Evolutionary conservation across 2,113 vertebrate genomes (phyloP).

Genomic region (Oryctolagus cuniculus): DNA sequence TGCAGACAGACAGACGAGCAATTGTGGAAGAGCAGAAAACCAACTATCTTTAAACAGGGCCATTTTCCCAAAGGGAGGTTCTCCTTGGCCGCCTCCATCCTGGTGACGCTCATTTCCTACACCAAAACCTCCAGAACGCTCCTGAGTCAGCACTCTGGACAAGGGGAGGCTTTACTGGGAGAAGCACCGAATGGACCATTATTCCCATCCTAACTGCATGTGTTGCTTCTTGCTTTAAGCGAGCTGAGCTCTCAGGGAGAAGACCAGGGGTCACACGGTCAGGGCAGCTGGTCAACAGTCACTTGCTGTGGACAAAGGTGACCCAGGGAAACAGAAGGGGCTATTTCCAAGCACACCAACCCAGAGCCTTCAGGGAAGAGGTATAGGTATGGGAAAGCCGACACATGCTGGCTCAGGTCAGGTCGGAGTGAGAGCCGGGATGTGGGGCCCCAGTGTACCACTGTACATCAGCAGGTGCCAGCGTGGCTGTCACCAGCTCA

Average conservation of each 20-base stretch:
- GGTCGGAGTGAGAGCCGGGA: accelerated
- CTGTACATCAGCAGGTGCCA: neutral
- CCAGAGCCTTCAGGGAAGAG: neutral
- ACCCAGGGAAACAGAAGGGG: neutral
- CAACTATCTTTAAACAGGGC: slow-evolving; percentile 18
- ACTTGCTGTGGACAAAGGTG: neutral
- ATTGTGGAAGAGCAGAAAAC: slow-evolving; percentile 24
- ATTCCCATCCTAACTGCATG: neutral
- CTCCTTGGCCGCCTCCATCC: slow-evolving; percentile 49
- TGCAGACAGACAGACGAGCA: neutral
- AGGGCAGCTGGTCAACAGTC: neutral
- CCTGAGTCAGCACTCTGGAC: slow-evolving; percentile 71
- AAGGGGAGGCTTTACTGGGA: slow-evolving; percentile 65
- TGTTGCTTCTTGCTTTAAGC: slow-evolving; percentile 19
- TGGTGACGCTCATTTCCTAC: slow-evolving; percentile 46
- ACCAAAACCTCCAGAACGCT: slow-evolving; percentile 73
- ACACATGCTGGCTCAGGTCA: neutral
- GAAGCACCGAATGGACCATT: slow-evolving; percentile 29
- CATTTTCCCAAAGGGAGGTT: slow-evolving; percentile 47
- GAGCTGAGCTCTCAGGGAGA: slow-evolving; percentile 3
- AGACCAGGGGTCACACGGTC: neutral
- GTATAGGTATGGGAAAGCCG: neutral
- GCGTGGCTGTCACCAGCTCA: accelerated
- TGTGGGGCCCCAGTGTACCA: accelerated
- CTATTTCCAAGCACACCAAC: neutral